phyloP scores from a whole-genome alignment of 64 coral and sea anemone genomes.

The Acropora yongei region DNA sequence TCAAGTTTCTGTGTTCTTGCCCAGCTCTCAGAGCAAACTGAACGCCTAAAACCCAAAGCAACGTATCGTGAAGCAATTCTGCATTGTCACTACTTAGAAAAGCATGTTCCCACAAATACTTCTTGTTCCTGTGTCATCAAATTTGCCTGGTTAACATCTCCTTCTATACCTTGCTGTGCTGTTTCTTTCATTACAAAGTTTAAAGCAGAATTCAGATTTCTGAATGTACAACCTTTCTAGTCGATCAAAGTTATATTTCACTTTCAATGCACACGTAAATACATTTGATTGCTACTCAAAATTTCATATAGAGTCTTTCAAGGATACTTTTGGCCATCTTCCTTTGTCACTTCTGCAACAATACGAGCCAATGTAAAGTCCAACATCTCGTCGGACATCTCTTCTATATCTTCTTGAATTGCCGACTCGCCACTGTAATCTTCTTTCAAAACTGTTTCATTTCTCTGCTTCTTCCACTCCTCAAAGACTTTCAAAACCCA shows the following conservation, averaged over 20 bases:
- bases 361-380: background rate
- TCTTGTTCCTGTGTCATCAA: background rate
- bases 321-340: conserved; percentile 22
- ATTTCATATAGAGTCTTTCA: conserved; percentile 40
- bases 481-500: background rate
- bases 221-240: no score
- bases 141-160: background rate
- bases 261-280: conserved; percentile 27
- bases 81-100: background rate
- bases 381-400: background rate
- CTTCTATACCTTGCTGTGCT: no score
- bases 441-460: background rate
- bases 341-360: background rate
- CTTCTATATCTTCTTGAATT: background rate
- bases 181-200: no score
- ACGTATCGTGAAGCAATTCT: background rate
- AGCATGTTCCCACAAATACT: background rate
- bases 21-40: no score
- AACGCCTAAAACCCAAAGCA: no score
- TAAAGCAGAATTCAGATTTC: no score
- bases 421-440: background rate
- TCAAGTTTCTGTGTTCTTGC: no score
- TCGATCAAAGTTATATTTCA: background rate
- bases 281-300: conserved; percentile 25
- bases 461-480: background rate